Evolutionary conservation across 2,797 vertebrate species (phyloP).

Genomic region (Chaetodon trifasciatus): DNA sequence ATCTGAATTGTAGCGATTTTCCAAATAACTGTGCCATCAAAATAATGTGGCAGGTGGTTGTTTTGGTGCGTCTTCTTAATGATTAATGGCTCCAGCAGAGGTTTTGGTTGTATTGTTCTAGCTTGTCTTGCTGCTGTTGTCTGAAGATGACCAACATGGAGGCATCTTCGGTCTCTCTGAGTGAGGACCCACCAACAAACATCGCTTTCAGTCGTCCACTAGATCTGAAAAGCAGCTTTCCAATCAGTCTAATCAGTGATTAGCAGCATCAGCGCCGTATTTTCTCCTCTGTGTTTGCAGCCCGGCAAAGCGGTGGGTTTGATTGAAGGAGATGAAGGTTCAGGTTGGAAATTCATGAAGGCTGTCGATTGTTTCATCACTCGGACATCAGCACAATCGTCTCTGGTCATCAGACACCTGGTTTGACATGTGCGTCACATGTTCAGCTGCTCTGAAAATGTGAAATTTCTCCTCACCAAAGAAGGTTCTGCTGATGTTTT

Average conservation of each 20-base stretch:
- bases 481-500: not conserved
- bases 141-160: not conserved
- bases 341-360: not conserved
- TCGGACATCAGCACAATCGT: not conserved
- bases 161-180: not conserved
- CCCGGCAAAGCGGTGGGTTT: not conserved
- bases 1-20: not conserved
- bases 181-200: too few relatives aligned
- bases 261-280: not conserved
- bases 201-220: too few relatives aligned
- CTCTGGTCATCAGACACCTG: not conserved
- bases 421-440: not conserved
- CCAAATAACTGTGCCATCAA: not conserved
- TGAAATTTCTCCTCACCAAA: not conserved
- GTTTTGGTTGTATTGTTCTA: not conserved
- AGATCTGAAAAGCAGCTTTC: too few relatives aligned
- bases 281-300: too few relatives aligned
- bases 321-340: not conserved
- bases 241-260: not conserved
- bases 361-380: not conserved
- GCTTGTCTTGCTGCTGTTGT: not conserved
- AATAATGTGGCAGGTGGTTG: not conserved
- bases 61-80: not conserved
- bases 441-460: not conserved
- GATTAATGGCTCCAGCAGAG: not conserved